These are phyloP conservation scores for Coreoperca whiteheadi DNA, from an alignment of 2,113 vertebrate genomes.

Conservation along the genomic window DNA sequence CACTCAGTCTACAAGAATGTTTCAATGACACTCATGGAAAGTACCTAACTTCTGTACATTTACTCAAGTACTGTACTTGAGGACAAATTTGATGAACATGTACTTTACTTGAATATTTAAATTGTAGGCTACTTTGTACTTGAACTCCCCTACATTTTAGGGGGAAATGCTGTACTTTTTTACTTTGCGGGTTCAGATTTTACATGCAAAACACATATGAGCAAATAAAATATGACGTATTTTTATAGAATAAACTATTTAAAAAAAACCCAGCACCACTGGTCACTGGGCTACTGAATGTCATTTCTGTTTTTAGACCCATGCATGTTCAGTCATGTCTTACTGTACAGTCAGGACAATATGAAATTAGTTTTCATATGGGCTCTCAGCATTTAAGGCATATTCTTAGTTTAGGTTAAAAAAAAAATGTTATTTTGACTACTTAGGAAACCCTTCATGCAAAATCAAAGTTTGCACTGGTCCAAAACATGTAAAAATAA, in stretches of 20 bases:
- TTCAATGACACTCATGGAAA: background rate
- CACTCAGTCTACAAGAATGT: background rate
- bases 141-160: background rate
- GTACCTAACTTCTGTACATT: background rate
- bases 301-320: background rate
- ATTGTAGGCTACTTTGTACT: background rate
- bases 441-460: background rate
- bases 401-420: background rate
- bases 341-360: background rate
- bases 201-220: background rate
- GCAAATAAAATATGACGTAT: background rate
- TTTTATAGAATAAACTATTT: background rate
- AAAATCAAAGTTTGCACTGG: background rate
- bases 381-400: background rate
- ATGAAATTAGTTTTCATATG: background rate
- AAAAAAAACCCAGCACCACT: background rate
- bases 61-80: background rate
- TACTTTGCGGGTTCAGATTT: background rate
- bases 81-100: background rate
- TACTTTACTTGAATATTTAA: background rate
- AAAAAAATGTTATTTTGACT: background rate
- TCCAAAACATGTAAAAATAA: background rate
- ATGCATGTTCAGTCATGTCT: background rate
- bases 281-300: background rate
- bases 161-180: background rate